Conservation (phyloP, 2,888 invertebrate genomes). For the Deilephila porcellus region DNA sequence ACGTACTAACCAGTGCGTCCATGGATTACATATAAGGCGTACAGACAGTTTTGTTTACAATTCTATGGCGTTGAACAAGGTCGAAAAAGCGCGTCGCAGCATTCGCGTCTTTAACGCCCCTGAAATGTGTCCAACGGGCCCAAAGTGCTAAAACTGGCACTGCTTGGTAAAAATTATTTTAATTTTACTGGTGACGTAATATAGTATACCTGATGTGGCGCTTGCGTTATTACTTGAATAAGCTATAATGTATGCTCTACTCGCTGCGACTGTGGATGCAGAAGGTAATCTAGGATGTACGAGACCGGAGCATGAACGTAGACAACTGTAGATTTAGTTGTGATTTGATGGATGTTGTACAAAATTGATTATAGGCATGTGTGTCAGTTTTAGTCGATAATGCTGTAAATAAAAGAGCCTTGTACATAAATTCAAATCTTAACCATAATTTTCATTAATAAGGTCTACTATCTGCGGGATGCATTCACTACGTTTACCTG, state of each 20-base stretch:
- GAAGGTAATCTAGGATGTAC: background rate
- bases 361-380: constrained; percentile 4
- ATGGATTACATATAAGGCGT: too few relatives aligned
- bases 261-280: constrained; percentile 8
- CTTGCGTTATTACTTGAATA: background rate
- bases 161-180: too few relatives aligned
- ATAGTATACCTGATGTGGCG: background rate
- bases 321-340: constrained; percentile 2
- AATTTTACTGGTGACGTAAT: too few relatives aligned
- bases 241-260: constrained; percentile 1
- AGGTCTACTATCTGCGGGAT: too few relatives aligned
- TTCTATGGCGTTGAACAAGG: too few relatives aligned
- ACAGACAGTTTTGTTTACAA: too few relatives aligned
- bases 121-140: too few relatives aligned
- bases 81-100: too few relatives aligned
- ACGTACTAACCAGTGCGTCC: too few relatives aligned
- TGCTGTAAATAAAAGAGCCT: constrained; percentile 14
- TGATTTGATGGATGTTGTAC: background rate
- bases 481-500: too few relatives aligned
- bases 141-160: too few relatives aligned
- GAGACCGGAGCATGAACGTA: constrained; percentile 7
- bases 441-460: background rate
- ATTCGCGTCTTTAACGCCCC: too few relatives aligned
- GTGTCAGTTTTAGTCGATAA: background rate
- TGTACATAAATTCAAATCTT: background rate